Evolutionary conservation across 2,113 vertebrate species (phyloP), one percentile per base, ranked within the genome.

Genomic region (Ancistrus triradiatus): DNA sequence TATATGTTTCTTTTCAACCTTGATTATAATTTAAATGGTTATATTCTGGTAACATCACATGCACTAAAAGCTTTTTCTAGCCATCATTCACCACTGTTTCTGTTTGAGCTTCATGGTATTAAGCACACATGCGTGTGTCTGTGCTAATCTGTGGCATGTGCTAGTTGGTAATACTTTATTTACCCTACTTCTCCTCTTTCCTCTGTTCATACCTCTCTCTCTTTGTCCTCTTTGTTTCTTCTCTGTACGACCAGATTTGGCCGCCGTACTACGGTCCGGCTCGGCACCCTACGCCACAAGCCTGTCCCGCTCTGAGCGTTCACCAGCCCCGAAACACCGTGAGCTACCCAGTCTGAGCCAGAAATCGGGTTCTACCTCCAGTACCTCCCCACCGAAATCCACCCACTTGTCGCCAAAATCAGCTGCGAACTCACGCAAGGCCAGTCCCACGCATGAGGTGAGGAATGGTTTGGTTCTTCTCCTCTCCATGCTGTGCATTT

Each of bases 391-490:
- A 75, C 52, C 63, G 35, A 85, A 84, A 75, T 88, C 86, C 25
- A n/a, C 78, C 2, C 84, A 84, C 63, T 79, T 85, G 75, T 83
- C 80, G 17, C 84, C 88, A 38, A 84, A 85, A 74, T 86, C 86
- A 5, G 81, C 74, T 1, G 7, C 33, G 2, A 64, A 52, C 6
- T 69, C 78, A n/a, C 89, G 89, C 63, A 97, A 93, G 74, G 92
- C 91, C 3, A 97, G 94, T 70, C 90, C 92, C 0, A 93, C 93
- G 1, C 94, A 94, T 0, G 96, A 98, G 91, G 96, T 97, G 78
- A 86, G n/a, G n/a, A n/a, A n/a, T n/a, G n/a, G n/a, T n/a, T n/a
- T n/a, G n/a, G n/a, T n/a, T n/a, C n/a, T n/a, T n/a, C n/a, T n/a
- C n/a, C n/a, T n/a, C n/a, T n/a, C n/a, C n/a, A n/a, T n/a, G n/a